Conservation (phyloP, 2,888 invertebrate genomes). For the Teinopalpus imperialis region DNA sequence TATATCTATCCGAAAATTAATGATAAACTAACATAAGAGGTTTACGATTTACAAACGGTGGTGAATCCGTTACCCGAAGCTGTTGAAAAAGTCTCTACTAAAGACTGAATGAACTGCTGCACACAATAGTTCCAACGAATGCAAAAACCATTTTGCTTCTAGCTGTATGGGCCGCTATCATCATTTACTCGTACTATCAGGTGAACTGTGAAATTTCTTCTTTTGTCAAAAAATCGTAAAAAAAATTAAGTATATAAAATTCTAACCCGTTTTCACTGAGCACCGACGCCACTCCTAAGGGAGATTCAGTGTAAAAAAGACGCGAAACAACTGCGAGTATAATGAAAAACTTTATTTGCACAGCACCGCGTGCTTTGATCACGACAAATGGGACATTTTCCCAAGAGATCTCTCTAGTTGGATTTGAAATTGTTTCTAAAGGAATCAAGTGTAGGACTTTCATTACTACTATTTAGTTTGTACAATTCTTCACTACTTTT, state of each 20-base stretch:
- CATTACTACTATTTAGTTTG: conserved; percentile 10
- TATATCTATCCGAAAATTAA: no score
- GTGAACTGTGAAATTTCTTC: no score
- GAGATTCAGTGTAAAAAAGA: conserved; percentile 31
- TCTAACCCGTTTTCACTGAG: conserved; percentile 32
- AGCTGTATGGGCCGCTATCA: no score
- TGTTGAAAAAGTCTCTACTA: no score
- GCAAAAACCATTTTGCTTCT: no score
- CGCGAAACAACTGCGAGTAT: conserved; percentile 31
- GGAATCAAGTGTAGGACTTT: conserved; percentile 18
- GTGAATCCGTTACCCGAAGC: no score
- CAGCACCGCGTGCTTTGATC: conserved; percentile 29
- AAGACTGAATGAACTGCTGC: no score
- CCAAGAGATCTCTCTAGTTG: conserved; percentile 21
- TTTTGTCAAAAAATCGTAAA: no score
- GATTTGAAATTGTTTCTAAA: conserved; percentile 23
- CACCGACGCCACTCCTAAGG: conserved; percentile 32
- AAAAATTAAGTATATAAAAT: conserved; percentile 29
- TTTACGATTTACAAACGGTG: no score
- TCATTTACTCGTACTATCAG: no score
- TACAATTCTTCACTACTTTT: conserved; percentile 1
- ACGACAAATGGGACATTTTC: conserved; percentile 29
- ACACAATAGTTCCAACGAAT: no score
- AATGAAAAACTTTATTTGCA: conserved; percentile 34
- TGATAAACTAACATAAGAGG: no score